phyloP scores from a whole-genome alignment of 2,888 invertebrate species.

The Trissoscelio sp. region DNA sequence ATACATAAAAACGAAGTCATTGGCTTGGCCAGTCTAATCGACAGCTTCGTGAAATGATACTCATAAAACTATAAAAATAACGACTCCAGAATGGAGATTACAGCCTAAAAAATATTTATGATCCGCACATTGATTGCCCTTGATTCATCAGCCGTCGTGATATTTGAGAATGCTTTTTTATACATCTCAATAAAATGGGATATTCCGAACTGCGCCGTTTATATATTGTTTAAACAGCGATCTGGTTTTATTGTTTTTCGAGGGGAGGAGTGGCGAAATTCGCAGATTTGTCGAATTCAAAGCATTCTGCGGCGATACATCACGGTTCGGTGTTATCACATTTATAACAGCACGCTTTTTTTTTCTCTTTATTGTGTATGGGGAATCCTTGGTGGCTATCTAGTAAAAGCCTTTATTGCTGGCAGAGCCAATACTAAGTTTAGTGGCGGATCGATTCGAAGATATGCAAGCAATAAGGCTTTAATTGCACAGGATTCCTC shows the following conservation, averaged over 20 bases:
- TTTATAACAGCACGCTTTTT: conserved; percentile 53
- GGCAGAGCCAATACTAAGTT: conserved; percentile 80
- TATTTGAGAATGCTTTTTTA: conserved; percentile 64
- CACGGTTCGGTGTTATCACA: conserved; percentile 47
- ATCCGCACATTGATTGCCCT: conserved; percentile 71
- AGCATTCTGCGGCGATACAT: conserved; percentile 46
- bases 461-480: conserved; percentile 83
- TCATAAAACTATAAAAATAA: conserved; percentile 83
- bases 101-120: conserved; percentile 77
- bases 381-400: conserved; percentile 75
- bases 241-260: conserved; percentile 46
- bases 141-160: conserved; percentile 65
- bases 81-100: conserved; percentile 73
- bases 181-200: conserved; percentile 64
- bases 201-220: conserved; percentile 37
- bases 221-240: conserved; percentile 61
- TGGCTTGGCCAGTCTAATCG: conserved; percentile 80
- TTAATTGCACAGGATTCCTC: conserved; percentile 84
- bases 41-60: conserved; percentile 83
- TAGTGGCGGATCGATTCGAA: conserved; percentile 83
- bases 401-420: conserved; percentile 81
- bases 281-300: conserved; percentile 28
- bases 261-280: neutral
- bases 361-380: conserved; percentile 31
- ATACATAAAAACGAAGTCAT: conserved; percentile 69